phyloP scores from a whole-genome alignment of 2,888 invertebrate species.

The Meiosimyza decipiens region DNA sequence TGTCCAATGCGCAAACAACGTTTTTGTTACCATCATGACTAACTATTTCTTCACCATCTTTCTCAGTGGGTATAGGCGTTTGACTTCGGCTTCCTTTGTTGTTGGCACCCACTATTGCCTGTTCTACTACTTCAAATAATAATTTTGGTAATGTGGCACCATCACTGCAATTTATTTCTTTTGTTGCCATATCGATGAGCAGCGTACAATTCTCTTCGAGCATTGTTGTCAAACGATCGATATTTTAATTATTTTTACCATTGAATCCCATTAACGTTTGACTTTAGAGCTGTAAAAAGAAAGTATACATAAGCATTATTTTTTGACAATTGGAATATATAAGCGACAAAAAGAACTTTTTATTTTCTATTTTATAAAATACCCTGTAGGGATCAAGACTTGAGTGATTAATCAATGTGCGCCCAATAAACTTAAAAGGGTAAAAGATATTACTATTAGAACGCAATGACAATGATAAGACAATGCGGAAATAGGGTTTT shows the following conservation, averaged over 20 bases:
- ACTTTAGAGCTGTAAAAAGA: constrained; percentile 77
- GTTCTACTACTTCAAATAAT: constrained; percentile 79
- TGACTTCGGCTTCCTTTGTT: constrained; percentile 53
- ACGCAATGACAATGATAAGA: too few species aligned
- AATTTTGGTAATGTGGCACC: constrained; percentile 82
- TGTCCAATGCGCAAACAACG: too few species aligned
- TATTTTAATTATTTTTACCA: constrained; percentile 76
- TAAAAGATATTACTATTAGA: too few species aligned
- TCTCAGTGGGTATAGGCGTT: constrained; percentile 34
- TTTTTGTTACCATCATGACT: neutral
- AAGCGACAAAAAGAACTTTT: neutral
- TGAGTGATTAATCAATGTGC: too few species aligned
- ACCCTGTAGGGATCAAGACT: too few species aligned
- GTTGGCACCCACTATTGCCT: constrained; percentile 69
- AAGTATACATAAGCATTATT: neutral
- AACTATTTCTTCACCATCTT: constrained; percentile 9
- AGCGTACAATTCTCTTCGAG: constrained; percentile 86
- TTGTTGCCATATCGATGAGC: constrained; percentile 81
- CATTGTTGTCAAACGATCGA: constrained; percentile 79
- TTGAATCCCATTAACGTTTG: constrained; percentile 82
- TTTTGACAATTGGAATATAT: constrained; percentile 3
- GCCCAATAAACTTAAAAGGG: too few species aligned
- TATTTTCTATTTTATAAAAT: too few species aligned
- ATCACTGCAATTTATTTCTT: constrained; percentile 75
- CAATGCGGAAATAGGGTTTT: too few species aligned